phyloP scores from a whole-genome alignment of 2,113 vertebrate species.

The Dicaeum eximium region DNA sequence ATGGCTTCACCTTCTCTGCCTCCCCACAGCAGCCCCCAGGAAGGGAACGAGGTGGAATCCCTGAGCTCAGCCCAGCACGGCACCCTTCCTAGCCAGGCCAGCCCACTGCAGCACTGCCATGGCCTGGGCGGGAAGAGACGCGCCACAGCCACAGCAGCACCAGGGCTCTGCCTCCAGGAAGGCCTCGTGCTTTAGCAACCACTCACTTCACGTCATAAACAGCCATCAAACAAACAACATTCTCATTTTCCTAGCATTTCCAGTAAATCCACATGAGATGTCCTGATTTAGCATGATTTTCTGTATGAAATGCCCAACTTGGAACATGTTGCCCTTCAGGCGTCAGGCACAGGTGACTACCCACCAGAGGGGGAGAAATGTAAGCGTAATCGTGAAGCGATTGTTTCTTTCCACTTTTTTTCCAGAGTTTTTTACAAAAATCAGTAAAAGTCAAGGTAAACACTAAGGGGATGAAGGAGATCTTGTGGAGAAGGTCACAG shows the following conservation, averaged over 20 bases:
- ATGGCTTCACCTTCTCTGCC: not conserved
- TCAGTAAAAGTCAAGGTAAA: not conserved
- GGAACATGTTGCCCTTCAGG: not conserved
- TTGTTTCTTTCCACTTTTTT: not conserved
- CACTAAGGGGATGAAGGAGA: not conserved
- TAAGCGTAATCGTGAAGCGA: accelerated
- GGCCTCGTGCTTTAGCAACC: accelerated
- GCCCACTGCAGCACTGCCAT: not conserved
- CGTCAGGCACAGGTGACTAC: no score
- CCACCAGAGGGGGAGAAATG: not conserved
- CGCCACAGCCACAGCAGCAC: not conserved
- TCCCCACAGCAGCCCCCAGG: not conserved
- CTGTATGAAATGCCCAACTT: not conserved
- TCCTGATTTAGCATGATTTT: not conserved
- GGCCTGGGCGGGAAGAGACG: accelerated
- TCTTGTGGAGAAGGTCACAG: not conserved
- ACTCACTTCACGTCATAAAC: not conserved
- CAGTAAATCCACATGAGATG: not conserved
- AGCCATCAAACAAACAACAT: not conserved
- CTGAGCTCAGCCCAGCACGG: not conserved
- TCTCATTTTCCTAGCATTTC: not conserved
- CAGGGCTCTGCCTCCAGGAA: not conserved
- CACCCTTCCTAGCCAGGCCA: not conserved
- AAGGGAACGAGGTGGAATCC: not conserved
- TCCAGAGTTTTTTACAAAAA: not conserved